These are phyloP conservation scores for Salminus brasiliensis DNA, from an alignment of 2,113 vertebrate genomes.

Conservation along the genomic window DNA sequence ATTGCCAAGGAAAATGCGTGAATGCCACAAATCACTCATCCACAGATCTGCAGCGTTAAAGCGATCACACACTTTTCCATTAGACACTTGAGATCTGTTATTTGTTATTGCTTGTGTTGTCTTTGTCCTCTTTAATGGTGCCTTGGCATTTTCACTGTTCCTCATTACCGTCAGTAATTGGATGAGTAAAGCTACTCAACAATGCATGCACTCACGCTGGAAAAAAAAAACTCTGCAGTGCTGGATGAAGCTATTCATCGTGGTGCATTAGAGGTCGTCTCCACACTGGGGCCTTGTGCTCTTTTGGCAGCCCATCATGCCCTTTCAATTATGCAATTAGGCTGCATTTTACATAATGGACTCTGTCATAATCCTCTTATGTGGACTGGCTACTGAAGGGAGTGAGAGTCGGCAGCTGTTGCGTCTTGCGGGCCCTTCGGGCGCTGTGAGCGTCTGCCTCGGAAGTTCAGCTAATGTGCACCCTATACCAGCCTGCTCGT, in stretches of 20 bases:
- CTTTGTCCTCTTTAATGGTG: background rate
- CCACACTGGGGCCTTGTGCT: background rate
- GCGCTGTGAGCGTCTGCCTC: slow-evolving; percentile 21
- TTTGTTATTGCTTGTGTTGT: background rate
- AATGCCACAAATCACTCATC: slow-evolving; percentile 7
- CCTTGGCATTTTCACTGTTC: background rate
- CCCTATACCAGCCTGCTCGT: background rate
- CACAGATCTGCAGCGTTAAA: background rate
- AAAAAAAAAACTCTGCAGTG: background rate
- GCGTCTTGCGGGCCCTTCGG: slow-evolving; percentile 12
- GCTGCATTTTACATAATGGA: slow-evolving; percentile 34
- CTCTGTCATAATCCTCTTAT: slow-evolving; percentile 26
- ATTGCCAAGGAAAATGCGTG: slow-evolving; percentile 3
- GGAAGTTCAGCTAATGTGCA: background rate
- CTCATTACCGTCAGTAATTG: background rate
- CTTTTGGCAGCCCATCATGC: slow-evolving; percentile 17
- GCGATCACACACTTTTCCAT: background rate
- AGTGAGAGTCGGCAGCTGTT: slow-evolving; percentile 39
- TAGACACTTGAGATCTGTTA: background rate
- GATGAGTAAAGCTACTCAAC: background rate
- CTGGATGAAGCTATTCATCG: background rate
- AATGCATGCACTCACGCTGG: background rate
- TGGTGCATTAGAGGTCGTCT: background rate
- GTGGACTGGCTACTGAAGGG: slow-evolving; percentile 11
- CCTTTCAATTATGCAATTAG: slow-evolving; percentile 23